Base-by-base conservation (phyloP, 2,113 vertebrate genomes). In the Nycticryphes semicollaris region DNA sequence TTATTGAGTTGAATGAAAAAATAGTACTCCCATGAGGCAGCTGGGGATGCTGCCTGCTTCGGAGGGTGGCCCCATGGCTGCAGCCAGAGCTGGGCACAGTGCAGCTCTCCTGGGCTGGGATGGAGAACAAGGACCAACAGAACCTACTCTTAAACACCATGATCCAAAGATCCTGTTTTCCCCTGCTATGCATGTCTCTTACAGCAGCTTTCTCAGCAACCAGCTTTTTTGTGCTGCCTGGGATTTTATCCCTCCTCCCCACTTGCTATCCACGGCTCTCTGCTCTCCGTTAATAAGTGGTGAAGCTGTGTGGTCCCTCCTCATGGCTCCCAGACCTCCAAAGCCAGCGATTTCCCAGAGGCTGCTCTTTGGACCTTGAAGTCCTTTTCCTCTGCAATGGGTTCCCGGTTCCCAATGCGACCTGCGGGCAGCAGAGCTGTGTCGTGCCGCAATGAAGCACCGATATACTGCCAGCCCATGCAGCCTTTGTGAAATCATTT, bases 1-100 rank as follows among this genome's bases (percentile, higher is more conserved):
- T 94, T 85, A 95, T 90, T 90, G 93, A 95, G 77, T 74, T 33
- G 70, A 96, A 94, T 89, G 41, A 66, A 93, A 91, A 95, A 93
- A 88, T 83, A 74, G 76, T 60, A 79, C 41, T 87, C 87, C 81
- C 47, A 75, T 14, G 53, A 89, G 57, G 81, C 67, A 92, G 78
- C 93, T 63, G 72, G 68, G 51, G 83, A 64, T 37, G 72, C 83
- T 79, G 89, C 51, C 82, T 84, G 92, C 73, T 73, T 11, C 12
- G 2, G 9, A 80, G 89, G 81, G 51, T 2, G 1, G 64, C 81
- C 68, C 3, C 10, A 66, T 1, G 12, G 76, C 63, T 70, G 68
- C 5, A 9, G 54, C n/a, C 7, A 1, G 75, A 78, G 60, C 69
- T 1, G 48, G 76, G 53, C 88, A 33, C 4, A 4, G 28, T 5